Conservation (phyloP, 2,113 vertebrate species). For the Centropristis striata region DNA sequence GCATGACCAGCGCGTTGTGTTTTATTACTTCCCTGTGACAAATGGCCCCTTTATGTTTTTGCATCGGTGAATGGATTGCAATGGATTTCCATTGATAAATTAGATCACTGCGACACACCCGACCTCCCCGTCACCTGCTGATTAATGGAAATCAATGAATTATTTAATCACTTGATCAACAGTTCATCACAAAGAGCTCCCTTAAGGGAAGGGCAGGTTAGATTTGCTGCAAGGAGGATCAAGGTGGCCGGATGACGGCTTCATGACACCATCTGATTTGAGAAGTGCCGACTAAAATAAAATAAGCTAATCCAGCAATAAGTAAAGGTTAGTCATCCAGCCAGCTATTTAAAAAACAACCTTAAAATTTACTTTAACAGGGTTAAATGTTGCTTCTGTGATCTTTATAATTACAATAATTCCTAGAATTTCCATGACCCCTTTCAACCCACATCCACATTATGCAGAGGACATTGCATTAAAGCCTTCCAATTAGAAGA, state of each 20-base stretch:
- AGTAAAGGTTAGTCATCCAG: neutral
- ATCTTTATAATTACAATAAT: constrained; percentile 43
- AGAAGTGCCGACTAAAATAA: neutral
- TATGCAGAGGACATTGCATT: constrained; percentile 42
- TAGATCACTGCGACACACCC: constrained; percentile 35
- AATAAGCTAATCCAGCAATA: neutral
- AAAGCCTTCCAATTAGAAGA: constrained; percentile 52
- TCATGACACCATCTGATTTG: neutral
- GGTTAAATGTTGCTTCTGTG: neutral
- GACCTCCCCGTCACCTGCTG: constrained; percentile 31
- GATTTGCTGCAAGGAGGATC: constrained; percentile 35
- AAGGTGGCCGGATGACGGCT: constrained; percentile 18
- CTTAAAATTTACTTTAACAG: neutral
- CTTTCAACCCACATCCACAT: constrained; percentile 50
- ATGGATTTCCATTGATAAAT: constrained; percentile 65
- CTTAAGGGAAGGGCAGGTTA: constrained; percentile 24
- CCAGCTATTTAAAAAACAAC: neutral
- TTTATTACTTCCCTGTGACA: constrained; percentile 33
- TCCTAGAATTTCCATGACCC: constrained; percentile 43
- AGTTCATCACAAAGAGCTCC: constrained; percentile 40
- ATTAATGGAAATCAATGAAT: constrained; percentile 65
- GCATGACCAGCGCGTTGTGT: constrained; percentile 15
- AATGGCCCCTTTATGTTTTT: constrained; percentile 54
- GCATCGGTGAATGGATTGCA: constrained; percentile 60
- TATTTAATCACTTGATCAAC: constrained; percentile 71